These are phyloP conservation scores for Cataglyphis cursor DNA, from an alignment of 2,888 invertebrate species.

Conservation along the genomic window DNA sequence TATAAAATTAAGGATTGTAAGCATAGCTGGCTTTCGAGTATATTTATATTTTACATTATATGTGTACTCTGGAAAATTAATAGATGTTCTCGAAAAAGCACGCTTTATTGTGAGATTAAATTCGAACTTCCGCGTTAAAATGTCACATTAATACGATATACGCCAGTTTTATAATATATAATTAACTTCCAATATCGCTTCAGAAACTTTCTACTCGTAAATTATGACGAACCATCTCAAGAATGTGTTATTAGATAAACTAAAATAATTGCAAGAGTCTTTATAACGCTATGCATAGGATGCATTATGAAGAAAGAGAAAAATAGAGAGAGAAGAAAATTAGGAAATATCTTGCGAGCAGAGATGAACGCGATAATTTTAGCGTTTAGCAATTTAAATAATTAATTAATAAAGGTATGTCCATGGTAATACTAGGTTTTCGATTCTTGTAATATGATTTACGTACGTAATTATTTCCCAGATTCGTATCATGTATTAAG, in stretches of 20 bases:
- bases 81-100: background rate
- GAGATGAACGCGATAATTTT: background rate
- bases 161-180: conserved; percentile 4
- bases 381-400: background rate
- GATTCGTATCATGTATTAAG: conserved; percentile 14
- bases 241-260: conserved; percentile 1
- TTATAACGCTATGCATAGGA: background rate
- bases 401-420: background rate
- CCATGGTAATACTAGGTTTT: no score
- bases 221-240: conserved; percentile 22
- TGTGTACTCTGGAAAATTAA: background rate
- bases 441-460: conserved; percentile 6
- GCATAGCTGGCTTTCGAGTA: background rate
- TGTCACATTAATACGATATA: background rate
- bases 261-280: background rate
- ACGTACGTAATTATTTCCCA: background rate
- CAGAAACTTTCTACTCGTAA: conserved; percentile 23
- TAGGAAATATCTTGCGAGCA: background rate
- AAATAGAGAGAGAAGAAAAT: background rate
- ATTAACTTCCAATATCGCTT: conserved; percentile 24
- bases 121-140: conserved; percentile 9
- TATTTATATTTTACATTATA: background rate
- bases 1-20: background rate
- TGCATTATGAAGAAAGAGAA: background rate
- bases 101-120: background rate